These are phyloP conservation scores for Tinea semifulvella DNA, from an alignment of 2,888 invertebrate genomes.

Conservation along the genomic window DNA sequence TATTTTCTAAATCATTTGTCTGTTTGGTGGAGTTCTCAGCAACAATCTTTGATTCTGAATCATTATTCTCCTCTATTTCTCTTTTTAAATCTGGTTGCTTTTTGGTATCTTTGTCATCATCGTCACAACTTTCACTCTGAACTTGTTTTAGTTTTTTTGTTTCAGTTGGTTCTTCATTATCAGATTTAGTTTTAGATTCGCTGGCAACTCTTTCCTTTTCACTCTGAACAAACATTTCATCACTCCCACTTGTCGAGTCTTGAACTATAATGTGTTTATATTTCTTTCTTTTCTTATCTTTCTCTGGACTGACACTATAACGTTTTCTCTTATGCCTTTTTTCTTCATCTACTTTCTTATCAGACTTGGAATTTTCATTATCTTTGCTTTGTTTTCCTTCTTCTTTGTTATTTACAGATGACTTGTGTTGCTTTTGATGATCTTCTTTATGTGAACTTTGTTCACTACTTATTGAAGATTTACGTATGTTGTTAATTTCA, in stretches of 20 bases:
- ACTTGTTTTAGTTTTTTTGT: not conserved
- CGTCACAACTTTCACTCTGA: not conserved
- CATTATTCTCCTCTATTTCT: not conserved
- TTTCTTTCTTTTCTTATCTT: not conserved
- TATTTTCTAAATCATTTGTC: not conserved
- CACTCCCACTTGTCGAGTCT: not conserved
- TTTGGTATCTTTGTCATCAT: not conserved
- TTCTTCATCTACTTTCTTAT: not conserved
- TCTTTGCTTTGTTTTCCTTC: conserved; percentile 1
- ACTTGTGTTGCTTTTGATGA: not conserved
- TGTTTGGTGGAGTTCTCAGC: not conserved
- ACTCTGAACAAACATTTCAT: not conserved
- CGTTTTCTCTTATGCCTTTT: not conserved
- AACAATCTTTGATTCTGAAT: not conserved
- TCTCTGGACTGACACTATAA: not conserved
- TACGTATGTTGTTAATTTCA: too few relatives aligned
- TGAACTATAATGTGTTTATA: not conserved
- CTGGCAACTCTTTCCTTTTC: too few relatives aligned
- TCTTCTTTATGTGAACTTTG: too few relatives aligned
- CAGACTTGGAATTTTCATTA: not conserved
- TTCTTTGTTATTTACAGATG: not conserved
- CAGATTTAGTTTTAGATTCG: not conserved
- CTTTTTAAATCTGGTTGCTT: not conserved
- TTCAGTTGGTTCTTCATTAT: not conserved
- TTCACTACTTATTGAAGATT: too few relatives aligned